Evolutionary conservation across 2,797 vertebrate genomes (phyloP), one percentile per base, ranked within the genome.

Genomic region (Eremophila alpestris): DNA sequence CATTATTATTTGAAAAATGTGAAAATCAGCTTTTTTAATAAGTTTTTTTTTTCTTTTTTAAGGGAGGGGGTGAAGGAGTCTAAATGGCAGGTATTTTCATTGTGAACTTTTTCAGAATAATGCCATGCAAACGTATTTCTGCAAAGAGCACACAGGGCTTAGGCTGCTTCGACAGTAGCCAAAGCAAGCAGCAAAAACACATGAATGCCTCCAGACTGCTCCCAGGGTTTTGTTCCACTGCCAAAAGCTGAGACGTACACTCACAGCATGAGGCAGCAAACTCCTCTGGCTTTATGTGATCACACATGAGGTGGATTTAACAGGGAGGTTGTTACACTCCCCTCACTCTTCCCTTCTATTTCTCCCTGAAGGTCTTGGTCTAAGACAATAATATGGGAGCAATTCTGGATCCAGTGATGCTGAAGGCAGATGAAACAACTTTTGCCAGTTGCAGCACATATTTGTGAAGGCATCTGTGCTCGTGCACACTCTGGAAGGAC

Each of bases 131-230:
- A 80, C 13, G 2, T 51, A 41, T 70, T 17, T 79, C 69, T 80
- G 5, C 24, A 46, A 80, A 79, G 75, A 93, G 54, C 12, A 18
- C 32, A 10, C 18, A 40, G 59, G 48, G 76, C 45, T 91, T 59
- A 52, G 79, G 70, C 71, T 93, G 89, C 87, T 85, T 54, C 0
- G 11, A 81, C 80, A 56, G 80, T 77, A 88, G 95, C 93, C 91
- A 93, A 94, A 95, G 60, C 86, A 92, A 96, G 85, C 91, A 92
- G 77, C 92, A 96, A 82, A 82, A 86, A 73, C 73, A 93, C 17
- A 13, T 41, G 75, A 94, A 78, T 75, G 96, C 77, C 86, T 93
- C 78, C 74, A 84, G 95, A 84, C 76, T 82, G 89, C 94, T 95
- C 67, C 83, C 87, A 65, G 77, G 60, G 43, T 82, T 96, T 85